Conservation (phyloP, 2,888 invertebrate species). For the Empis livida region DNA sequence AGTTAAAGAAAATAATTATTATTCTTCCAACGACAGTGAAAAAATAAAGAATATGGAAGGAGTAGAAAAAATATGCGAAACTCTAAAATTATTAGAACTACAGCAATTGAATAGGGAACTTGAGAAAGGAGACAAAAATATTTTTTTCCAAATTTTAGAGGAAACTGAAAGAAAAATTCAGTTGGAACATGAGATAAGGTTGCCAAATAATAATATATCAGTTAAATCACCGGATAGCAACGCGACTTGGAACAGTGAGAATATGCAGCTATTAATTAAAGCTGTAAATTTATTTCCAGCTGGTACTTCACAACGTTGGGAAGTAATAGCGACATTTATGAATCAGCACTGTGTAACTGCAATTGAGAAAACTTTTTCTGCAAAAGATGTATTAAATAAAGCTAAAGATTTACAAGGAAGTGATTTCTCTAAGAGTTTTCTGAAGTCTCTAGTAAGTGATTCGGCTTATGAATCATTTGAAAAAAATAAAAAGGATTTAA, state of each 20-base stretch:
- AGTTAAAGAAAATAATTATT: constrained; percentile 74
- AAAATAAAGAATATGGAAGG: constrained; percentile 74
- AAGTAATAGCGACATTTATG: constrained; percentile 90
- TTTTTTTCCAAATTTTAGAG: constrained; percentile 53
- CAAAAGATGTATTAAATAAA: constrained; percentile 89
- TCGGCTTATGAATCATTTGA: constrained; percentile 86
- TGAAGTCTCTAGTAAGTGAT: constrained; percentile 82
- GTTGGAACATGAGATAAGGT: constrained; percentile 54
- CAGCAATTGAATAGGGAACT: constrained; percentile 63
- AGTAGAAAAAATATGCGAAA: constrained; percentile 84
- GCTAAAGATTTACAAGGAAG: constrained; percentile 89
- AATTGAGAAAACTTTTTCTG: constrained; percentile 50
- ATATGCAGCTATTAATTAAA: constrained; percentile 84
- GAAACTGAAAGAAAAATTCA: constrained; percentile 65
- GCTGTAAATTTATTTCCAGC: constrained; percentile 97
- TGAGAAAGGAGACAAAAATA: constrained; percentile 47
- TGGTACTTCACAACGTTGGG: constrained; percentile 87
- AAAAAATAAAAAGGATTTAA: constrained; percentile 59
- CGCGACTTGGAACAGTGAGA: constrained; percentile 64
- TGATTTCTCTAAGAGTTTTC: constrained; percentile 67
- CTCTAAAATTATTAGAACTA: constrained; percentile 54
- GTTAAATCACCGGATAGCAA: constrained; percentile 33
- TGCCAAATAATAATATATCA: constrained; percentile 35
- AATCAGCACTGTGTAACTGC: constrained; percentile 60
- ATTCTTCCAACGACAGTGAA: constrained; percentile 52